phyloP scores from a whole-genome alignment of 1,140 invertebrate species.

The Carposina sasakii region DNA sequence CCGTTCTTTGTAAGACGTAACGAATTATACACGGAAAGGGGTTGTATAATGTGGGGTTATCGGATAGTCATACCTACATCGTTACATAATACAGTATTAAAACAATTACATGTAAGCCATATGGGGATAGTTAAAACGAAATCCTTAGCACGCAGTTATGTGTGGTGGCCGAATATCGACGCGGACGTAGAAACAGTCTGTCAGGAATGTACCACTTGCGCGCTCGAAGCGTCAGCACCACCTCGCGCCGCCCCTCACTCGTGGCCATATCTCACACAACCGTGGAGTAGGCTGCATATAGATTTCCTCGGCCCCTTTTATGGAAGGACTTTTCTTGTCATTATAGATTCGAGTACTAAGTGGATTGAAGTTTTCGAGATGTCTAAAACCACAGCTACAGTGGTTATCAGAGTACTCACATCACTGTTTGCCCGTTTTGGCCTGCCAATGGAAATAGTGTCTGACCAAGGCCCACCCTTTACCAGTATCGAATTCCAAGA shows the following conservation, averaged over 20 bases:
- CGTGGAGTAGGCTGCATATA: background rate
- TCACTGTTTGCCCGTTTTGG: conserved; percentile 32
- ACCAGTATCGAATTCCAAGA: conserved; percentile 11
- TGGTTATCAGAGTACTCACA: conserved; percentile 24
- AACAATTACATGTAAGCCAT: background rate
- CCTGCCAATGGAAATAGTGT: conserved; percentile 37
- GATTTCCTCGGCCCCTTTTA: conserved; percentile 10
- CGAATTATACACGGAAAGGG: conserved; percentile 13
- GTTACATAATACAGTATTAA: conserved; percentile 19
- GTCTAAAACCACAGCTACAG: conserved; percentile 7
- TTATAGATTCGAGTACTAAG: conserved; percentile 13
- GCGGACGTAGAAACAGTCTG: background rate
- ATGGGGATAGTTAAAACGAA: background rate
- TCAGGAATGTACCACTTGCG: background rate
- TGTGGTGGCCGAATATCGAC: background rate
- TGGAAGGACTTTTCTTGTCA: conserved; percentile 6
- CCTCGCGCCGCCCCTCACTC: background rate
- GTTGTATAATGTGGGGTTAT: conserved; percentile 14
- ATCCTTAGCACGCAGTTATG: background rate
- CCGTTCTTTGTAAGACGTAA: conserved; percentile 2
- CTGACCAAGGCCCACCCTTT: conserved; percentile 48
- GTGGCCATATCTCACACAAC: background rate
- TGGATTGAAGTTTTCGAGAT: conserved; percentile 17
- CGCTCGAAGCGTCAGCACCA: background rate
- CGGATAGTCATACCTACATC: conserved; percentile 34